Base-by-base conservation (phyloP, 2,113 vertebrate species). In the Oplegnathus fasciatus region DNA sequence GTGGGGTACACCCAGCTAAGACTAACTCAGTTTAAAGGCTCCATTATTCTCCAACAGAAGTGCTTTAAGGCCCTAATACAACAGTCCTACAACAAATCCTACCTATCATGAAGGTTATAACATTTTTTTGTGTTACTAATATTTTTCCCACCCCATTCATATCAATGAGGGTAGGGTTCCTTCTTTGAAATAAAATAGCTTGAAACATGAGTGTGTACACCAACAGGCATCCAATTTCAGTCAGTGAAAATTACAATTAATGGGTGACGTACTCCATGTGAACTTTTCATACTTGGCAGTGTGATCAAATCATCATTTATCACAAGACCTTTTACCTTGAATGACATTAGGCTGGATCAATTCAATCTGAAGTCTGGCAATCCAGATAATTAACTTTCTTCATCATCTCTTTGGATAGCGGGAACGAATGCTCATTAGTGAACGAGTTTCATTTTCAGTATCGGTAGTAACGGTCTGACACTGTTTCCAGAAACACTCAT, bases 381-480 rank as follows among this genome's bases (percentile, higher is more conserved):
- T 70, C 57, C 26, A 75, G 58, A 71, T 71, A 70, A 80, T 84
- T 72, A 17, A 55, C 46, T 80, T 75, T 37, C 44, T 42, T 55
- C 46, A 50, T 37, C 48, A 64, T 52, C 18, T 60, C n/a, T 64
- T 66, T 79, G 42, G 24, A 52, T 44, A 28, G 26, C 0, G 22
- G 55, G 44, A 61, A 50, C 44, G 22, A 75, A 48, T 9, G 24
- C 9, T 65, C 54, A 77, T 77, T 58, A 77, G 58, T 17, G 71
- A 58, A 76, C 76, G 0, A 77, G 18, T 69, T 50, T 14, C 11
- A 57, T 30, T 70, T 54, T 54, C 37, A 58, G 4, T 66, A 28
- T 48, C 1, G 9, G n/a, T 11, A 30, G 2, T 17, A 62, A 34
- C 46, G n/a, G 28, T n/a, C n/a, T 34, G n/a, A 77, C 61, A 28